A percentile compares a stretch with the other conserved stretches of the same genome.
Conservation (phyloP, 2,113 vertebrate species). For the Rhinolophus sinicus region DNA sequence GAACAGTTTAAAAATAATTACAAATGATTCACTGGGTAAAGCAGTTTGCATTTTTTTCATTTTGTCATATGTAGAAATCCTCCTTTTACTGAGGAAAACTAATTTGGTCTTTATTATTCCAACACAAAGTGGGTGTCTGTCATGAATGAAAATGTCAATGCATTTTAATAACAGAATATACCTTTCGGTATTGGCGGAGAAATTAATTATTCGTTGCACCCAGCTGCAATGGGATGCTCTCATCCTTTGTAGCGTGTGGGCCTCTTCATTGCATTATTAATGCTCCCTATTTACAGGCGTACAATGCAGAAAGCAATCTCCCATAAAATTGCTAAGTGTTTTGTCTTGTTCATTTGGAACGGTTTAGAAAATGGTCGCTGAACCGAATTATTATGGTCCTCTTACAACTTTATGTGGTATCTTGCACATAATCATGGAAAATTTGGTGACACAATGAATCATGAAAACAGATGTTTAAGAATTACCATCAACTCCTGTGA, state of each 20-base stretch:
- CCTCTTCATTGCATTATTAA: background rate
- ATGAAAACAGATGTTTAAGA: background rate
- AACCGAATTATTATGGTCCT: background rate
- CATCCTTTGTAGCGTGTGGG: accelerated
- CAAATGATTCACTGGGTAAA: background rate
- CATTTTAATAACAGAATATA: background rate
- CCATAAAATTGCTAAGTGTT: background rate
- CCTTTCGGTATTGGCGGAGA: background rate
- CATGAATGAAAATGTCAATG: slow-evolving; percentile 2
- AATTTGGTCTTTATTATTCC: slow-evolving; percentile 60
- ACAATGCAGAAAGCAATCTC: background rate
- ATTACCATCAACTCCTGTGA: background rate
- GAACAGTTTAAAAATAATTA: slow-evolving; percentile 29
- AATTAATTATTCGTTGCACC: background rate
- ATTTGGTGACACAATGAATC: background rate
- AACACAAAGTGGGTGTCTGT: background rate
- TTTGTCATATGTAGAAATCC: background rate
- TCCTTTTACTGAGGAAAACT: background rate
- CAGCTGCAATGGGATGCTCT: background rate
- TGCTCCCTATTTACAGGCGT: accelerated
- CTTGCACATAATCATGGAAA: background rate
- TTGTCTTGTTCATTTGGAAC: background rate
- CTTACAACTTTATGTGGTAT: background rate
- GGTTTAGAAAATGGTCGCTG: background rate
- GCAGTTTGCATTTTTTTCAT: background rate